Evolutionary conservation across 1,140 invertebrate species (phyloP), one percentile per base, ranked within the genome.

Genomic region (Heliconius congener): DNA sequence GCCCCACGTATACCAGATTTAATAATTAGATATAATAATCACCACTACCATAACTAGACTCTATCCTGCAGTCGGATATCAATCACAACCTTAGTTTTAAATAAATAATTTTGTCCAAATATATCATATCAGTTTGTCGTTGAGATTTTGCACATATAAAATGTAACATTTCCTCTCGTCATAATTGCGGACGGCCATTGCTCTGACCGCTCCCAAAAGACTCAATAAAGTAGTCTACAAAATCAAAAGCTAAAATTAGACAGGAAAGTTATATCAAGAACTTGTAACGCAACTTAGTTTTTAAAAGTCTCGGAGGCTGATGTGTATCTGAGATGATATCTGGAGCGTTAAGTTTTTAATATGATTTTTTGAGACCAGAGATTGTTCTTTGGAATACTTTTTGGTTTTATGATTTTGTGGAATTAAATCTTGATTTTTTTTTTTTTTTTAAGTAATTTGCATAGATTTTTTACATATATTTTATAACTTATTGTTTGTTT

Each of bases 281-380:
- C 23, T 66, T 66, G 60, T 66, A 66, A 66, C 60, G 60, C 60
- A 66, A 66, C 60, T 66, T 66, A 30, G 60, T 66, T 66, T 52
- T 66, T 66, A 66, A 66, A 66, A 66, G 60, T 66, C 60, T 66
- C 60, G 27, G 11, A 30, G 27, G 60, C 27, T 66, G 60, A 30
- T 66, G 60, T 66, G 60, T 66, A 30, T 66, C 60, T 66, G 60
- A 66, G 60, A 66, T 66, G 60, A 66, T 27, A 66, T 66, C 60
- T 66, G 60, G 60, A 66, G 60, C 60, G 60, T 66, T 23, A 66
- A 27, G 60, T 30, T 66, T 27, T 66, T 57, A 30, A 30, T 66
- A 27, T 66, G 27, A 66, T 30, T 27, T 37, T 66, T 30, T 66
- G 9, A 66, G 9, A 66, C 11, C 19, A 57, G 27, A 27, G 13